phyloP scores from a whole-genome alignment of 2,113 vertebrate species.

The Clinocottus analis region DNA sequence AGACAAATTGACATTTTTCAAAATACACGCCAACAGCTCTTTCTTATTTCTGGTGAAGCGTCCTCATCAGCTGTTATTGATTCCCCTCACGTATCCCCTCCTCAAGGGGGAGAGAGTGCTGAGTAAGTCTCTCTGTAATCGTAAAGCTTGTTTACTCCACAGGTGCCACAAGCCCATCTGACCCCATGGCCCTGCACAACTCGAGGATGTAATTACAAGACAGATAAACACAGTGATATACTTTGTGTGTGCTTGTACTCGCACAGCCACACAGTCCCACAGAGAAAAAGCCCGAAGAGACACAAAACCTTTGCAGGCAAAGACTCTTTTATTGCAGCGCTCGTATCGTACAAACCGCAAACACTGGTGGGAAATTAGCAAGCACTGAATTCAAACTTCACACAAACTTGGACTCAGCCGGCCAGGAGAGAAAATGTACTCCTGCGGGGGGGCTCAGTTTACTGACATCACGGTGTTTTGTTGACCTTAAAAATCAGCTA shows the following conservation, averaged over 20 bases:
- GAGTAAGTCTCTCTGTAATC: constrained; percentile 67
- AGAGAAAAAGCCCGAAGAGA: background rate
- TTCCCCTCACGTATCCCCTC: constrained; percentile 49
- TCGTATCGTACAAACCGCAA: background rate
- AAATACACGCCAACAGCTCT: constrained; percentile 16
- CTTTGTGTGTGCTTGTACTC: background rate
- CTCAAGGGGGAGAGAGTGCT: constrained; percentile 57
- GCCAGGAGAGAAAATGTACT: constrained; percentile 1
- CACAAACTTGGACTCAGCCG: background rate
- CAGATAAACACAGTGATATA: constrained; percentile 48
- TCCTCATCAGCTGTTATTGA: constrained; percentile 53
- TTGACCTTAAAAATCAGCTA: constrained; percentile 1
- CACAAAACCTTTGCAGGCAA: background rate
- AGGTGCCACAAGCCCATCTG: constrained; percentile 61
- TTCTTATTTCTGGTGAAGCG: background rate
- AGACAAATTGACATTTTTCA: constrained; percentile 31
- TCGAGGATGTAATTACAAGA: constrained; percentile 65
- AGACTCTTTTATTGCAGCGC: background rate
- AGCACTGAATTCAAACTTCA: background rate
- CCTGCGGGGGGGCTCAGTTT: constrained; percentile 14
- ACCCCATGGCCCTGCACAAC: constrained; percentile 55
- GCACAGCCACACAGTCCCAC: background rate
- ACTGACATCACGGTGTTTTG: constrained; percentile 27
- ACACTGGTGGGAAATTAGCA: background rate
- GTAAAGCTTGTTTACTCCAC: constrained; percentile 69